Evolutionary conservation across 2,888 invertebrate genomes (phyloP).

Genomic region (Tenodera sinensis): DNA sequence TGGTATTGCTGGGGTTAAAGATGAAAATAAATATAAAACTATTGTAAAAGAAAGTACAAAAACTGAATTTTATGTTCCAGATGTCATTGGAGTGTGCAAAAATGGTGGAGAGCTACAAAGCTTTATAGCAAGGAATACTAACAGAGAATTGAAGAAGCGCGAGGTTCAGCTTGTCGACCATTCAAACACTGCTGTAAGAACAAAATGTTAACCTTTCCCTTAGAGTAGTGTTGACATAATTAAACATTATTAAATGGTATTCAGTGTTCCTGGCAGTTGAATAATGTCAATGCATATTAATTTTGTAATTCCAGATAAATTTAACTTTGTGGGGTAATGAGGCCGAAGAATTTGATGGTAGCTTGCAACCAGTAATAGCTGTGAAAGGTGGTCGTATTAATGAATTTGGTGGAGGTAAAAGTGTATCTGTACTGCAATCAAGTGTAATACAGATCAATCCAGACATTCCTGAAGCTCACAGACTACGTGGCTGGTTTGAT

Average conservation of each 20-base stretch:
- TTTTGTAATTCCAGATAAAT: slow-evolving; percentile 51
- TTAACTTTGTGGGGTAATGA: slow-evolving; percentile 89
- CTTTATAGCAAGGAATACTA: slow-evolving; percentile 68
- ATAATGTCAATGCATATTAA: background rate
- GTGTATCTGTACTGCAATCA: slow-evolving; percentile 52
- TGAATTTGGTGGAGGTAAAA: slow-evolving; percentile 85
- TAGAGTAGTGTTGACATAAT: no score
- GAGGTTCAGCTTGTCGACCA: slow-evolving; percentile 85
- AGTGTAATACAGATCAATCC: slow-evolving; percentile 78
- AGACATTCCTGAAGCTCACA: slow-evolving; percentile 81
- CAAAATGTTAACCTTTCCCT: background rate
- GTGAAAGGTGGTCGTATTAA: slow-evolving; percentile 79
- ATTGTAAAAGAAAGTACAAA: no score
- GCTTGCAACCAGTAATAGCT: slow-evolving; percentile 74
- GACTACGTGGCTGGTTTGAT: slow-evolving; percentile 88
- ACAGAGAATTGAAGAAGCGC: slow-evolving; percentile 83
- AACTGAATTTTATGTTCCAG: slow-evolving; percentile 48
- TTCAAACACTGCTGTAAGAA: slow-evolving; percentile 64
- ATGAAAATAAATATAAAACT: no score
- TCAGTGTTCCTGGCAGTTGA: background rate
- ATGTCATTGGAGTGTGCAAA: slow-evolving; percentile 87
- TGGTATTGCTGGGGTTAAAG: no score
- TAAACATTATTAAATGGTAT: background rate
- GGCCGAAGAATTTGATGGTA: slow-evolving; percentile 79
- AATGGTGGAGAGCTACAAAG: slow-evolving; percentile 64